A percentile compares a stretch with the other conserved stretches of the same genome.
Conservation (phyloP, 2,113 vertebrate species). For the Hemiscyllium ocellatum region DNA sequence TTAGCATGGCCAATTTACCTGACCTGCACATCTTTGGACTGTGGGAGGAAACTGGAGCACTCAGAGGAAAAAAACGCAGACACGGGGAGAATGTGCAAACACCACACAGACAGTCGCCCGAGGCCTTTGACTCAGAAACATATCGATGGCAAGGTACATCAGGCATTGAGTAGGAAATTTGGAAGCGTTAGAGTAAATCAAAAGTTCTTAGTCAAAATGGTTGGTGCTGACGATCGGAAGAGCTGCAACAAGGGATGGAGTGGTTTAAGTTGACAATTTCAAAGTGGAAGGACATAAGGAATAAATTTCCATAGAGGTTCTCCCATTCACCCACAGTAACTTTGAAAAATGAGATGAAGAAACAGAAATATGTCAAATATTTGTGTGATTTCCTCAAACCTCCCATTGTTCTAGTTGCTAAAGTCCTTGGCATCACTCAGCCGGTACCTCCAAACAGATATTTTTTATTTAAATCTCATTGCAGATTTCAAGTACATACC, state of each 20-base stretch:
- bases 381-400: not conserved
- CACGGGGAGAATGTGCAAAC: too few species aligned
- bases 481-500: not conserved
- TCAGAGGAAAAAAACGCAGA: too few species aligned
- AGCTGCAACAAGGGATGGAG: not conserved
- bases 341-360: not conserved
- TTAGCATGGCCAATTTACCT: too few species aligned
- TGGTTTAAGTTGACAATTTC: not conserved
- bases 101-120: too few species aligned
- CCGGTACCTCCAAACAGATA: not conserved
- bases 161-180: not conserved
- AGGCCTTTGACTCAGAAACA: not conserved
- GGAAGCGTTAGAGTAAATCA: not conserved
- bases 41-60: too few species aligned
- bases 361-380: not conserved
- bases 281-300: not conserved
- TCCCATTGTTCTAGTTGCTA: not conserved
- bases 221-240: not conserved
- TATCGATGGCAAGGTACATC: not conserved
- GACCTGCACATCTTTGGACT: too few species aligned
- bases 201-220: not conserved
- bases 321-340: not conserved
- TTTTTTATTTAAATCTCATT: not conserved
- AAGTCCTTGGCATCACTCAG: not conserved
- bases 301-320: not conserved